A percentile compares a stretch with the other conserved stretches of the same genome.
These are phyloP conservation scores for Anthopleura sola DNA, from an alignment of 64 coral and sea anemone genomes.

Conservation along the genomic window DNA sequence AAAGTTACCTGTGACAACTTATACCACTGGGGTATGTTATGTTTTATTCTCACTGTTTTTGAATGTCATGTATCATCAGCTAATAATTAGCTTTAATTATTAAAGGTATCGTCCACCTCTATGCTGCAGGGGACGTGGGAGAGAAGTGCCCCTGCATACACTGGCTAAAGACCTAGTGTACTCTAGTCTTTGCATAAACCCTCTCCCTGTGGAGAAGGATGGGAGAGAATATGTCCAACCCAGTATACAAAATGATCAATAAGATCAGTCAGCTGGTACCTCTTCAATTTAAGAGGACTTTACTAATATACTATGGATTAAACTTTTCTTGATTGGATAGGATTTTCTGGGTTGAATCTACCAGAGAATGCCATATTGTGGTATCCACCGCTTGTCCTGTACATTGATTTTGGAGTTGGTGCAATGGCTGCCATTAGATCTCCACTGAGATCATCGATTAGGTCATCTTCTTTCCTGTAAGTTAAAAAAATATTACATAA, in stretches of 20 bases:
- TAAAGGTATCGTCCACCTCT: not conserved
- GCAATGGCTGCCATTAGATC: constrained; percentile 90
- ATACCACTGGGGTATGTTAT: not conserved
- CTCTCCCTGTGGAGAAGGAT: no score
- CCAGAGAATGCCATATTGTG: constrained; percentile 83
- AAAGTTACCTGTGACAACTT: not conserved
- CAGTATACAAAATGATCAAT: not conserved
- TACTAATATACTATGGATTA: constrained; percentile 21
- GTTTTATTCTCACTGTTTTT: not conserved
- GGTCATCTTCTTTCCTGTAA: constrained; percentile 77
- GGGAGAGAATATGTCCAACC: no score
- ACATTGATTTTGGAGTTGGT: constrained; percentile 97
- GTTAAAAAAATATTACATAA: not conserved
- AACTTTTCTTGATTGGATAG: constrained; percentile 76
- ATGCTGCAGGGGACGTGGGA: no score
- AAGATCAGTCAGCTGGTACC: no score
- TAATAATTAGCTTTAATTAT: no score
- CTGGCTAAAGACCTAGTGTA: no score
- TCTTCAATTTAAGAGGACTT: not conserved
- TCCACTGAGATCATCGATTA: constrained; percentile 80
- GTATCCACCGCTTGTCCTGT: constrained; percentile 83
- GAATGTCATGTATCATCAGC: not conserved
- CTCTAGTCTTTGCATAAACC: no score
- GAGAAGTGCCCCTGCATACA: no score
- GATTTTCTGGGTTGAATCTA: constrained; percentile 85